A percentile compares a stretch with the other conserved stretches of the same genome.
These are phyloP conservation scores for Agrotis segetum DNA, from an alignment of 2,888 invertebrate genomes.

Conservation along the genomic window DNA sequence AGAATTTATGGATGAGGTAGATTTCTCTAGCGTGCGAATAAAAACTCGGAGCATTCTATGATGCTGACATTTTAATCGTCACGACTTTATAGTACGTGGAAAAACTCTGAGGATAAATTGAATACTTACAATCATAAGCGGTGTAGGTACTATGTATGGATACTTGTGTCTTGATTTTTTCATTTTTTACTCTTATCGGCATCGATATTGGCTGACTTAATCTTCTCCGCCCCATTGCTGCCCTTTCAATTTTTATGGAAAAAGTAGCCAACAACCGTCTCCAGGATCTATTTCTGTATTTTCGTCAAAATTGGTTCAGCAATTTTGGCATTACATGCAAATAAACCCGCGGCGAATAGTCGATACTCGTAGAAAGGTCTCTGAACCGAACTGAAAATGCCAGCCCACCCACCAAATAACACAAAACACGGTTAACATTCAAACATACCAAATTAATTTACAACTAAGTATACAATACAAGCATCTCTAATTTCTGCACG, in stretches of 20 bases:
- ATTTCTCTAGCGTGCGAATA: constrained; percentile 1
- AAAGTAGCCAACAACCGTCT: too few relatives aligned
- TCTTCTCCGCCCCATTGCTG: too few relatives aligned
- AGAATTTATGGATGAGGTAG: constrained; percentile 50
- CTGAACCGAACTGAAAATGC: neutral
- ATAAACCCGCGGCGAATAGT: neutral
- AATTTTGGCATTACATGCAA: too few relatives aligned
- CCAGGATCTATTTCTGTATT: too few relatives aligned
- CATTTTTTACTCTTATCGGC: neutral
- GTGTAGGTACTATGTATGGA: neutral
- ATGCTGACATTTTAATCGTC: constrained; percentile 44
- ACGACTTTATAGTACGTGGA: constrained; percentile 7
- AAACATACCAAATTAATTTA: constrained; percentile 28
- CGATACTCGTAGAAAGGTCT: too few relatives aligned
- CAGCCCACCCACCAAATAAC: neutral
- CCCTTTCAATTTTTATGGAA: too few relatives aligned
- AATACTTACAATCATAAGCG: neutral
- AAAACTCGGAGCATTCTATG: constrained; percentile 17
- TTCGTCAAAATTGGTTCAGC: too few relatives aligned
- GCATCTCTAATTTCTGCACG: constrained; percentile 7
- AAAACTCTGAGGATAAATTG: constrained; percentile 24
- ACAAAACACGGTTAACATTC: constrained; percentile 9
- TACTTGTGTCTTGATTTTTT: neutral
- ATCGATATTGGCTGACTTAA: too few relatives aligned
- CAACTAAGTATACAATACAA: constrained; percentile 19